Evolutionary conservation across 2,113 vertebrate species (phyloP), one percentile per base, ranked within the genome.

Genomic region (Indri indri): DNA sequence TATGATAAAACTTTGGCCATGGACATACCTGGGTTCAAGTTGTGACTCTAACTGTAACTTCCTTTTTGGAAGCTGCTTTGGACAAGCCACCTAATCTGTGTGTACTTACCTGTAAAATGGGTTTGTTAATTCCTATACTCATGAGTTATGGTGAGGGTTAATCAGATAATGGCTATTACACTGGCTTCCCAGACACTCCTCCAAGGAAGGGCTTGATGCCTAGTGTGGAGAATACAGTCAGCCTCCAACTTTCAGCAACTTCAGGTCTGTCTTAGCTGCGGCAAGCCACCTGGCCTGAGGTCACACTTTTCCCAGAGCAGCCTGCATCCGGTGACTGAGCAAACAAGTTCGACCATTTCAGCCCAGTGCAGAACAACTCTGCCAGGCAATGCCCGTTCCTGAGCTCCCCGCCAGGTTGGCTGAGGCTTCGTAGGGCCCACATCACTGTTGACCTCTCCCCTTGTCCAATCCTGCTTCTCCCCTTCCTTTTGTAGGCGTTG

Each of bases 41-140:
- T 61, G 40, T 80, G 83, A 32, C 22, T 87, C 54, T 23, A 27
- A 57, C 16, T 79, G 27, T 16, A 22, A 47, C 73, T 73, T 68
- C 8, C 17, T 47, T 73, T 91, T 47, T 61, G 70, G 65, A 95
- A 85, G 81, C 50, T 74, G 74, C 81, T 68, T 34, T 94, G 40
- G 84, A 54, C 32, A 54, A 66, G 42, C 65, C 76, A n/a, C 11
- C 77, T 50, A 73, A 73, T 57, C 76, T 77, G 32, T 63, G 37
- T 50, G 89, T 45, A 73, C 68, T 90, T n/a, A 40, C 71, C 92
- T 88, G 14, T 90, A 45, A 83, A 83, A 52, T 3, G 76, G 42
- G 57, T 76, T 50, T 40, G 79, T 57, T 32, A 42, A 65, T 83
- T 25, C 23, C 90, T 32, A 30, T 20, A n/a, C 37, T 13, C 40